Percentiles rank a stretch among this genome's conserved stretches.
These are phyloP conservation scores for Leptinotarsa peninsularis DNA, from an alignment of 2,888 invertebrate genomes.

Conservation along the genomic window DNA sequence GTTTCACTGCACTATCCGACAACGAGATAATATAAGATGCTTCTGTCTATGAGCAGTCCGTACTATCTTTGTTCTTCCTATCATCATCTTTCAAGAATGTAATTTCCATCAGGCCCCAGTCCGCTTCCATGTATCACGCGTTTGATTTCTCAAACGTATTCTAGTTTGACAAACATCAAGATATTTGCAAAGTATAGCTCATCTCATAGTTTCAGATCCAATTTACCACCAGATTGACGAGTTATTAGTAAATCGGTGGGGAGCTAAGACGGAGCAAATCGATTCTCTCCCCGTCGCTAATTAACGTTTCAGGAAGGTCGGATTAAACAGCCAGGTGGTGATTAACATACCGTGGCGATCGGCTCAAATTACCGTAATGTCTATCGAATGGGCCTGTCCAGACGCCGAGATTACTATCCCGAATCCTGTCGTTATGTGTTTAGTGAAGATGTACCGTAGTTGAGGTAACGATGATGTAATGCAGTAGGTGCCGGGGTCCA, in stretches of 20 bases:
- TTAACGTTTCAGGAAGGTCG: slow-evolving; percentile 27
- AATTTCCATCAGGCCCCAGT: too few relatives aligned
- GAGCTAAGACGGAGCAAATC: slow-evolving; percentile 32
- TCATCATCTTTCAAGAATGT: too few relatives aligned
- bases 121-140: too few relatives aligned
- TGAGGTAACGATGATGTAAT: not conserved
- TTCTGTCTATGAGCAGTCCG: too few relatives aligned
- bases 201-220: too few relatives aligned
- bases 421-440: slow-evolving; percentile 13
- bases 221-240: too few relatives aligned
- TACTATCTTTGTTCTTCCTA: too few relatives aligned
- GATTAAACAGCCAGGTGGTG: slow-evolving; percentile 31
- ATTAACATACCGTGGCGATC: slow-evolving; percentile 33
- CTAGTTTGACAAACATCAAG: too few relatives aligned
- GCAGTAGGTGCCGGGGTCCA: not conserved
- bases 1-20: too few relatives aligned
- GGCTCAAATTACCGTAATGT: slow-evolving; percentile 26
- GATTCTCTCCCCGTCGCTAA: slow-evolving; percentile 29
- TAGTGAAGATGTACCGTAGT: slow-evolving; percentile 5
- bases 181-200: too few relatives aligned
- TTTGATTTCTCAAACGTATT: too few relatives aligned
- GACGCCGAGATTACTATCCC: slow-evolving; percentile 7
- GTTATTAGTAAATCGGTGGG: not conserved
- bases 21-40: too few relatives aligned
- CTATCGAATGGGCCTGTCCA: slow-evolving; percentile 7